Conservation (phyloP, 2,888 invertebrate genomes). For the Steinernema carpocapsae region DNA sequence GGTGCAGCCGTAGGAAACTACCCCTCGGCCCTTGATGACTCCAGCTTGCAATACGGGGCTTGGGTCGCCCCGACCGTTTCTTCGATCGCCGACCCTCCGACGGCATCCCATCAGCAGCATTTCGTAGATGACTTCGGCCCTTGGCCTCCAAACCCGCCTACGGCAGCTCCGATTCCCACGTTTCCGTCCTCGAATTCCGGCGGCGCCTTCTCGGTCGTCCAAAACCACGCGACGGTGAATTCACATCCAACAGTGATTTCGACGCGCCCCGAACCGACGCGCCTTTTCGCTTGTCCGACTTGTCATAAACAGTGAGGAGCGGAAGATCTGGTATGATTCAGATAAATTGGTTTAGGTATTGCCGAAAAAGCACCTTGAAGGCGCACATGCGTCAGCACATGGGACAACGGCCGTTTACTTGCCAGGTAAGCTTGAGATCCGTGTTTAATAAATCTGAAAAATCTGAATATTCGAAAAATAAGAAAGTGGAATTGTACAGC, state of each 20-base stretch:
- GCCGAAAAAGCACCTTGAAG: slow-evolving; percentile 75
- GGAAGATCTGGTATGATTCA: too few relatives aligned
- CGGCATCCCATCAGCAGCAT: background rate
- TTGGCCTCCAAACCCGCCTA: slow-evolving; percentile 9
- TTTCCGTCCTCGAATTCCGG: background rate
- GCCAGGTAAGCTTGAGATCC: slow-evolving; percentile 49
- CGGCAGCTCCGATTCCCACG: background rate
- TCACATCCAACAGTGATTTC: background rate
- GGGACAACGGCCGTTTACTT: slow-evolving; percentile 82
- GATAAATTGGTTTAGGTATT: slow-evolving; percentile 37
- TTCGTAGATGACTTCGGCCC: slow-evolving; percentile 19
- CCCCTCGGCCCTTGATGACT: background rate
- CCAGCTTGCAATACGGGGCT: background rate
- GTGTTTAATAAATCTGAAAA: too few relatives aligned
- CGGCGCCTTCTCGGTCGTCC: slow-evolving; percentile 17
- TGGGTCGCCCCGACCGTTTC: slow-evolving; percentile 1
- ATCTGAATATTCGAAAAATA: too few relatives aligned
- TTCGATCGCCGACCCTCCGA: background rate
- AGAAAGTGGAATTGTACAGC: too few relatives aligned
- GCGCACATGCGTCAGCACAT: slow-evolving; percentile 95
- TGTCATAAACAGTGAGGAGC: slow-evolving; percentile 42
- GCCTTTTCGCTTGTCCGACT: slow-evolving; percentile 42
- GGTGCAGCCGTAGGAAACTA: slow-evolving; percentile 1
- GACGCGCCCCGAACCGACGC: background rate
- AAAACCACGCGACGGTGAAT: background rate